Percentiles rank a stretch among this genome's conserved stretches.
Evolutionary conservation across 2,113 vertebrate genomes (phyloP).

Genomic region (Mustelus asterias): DNA sequence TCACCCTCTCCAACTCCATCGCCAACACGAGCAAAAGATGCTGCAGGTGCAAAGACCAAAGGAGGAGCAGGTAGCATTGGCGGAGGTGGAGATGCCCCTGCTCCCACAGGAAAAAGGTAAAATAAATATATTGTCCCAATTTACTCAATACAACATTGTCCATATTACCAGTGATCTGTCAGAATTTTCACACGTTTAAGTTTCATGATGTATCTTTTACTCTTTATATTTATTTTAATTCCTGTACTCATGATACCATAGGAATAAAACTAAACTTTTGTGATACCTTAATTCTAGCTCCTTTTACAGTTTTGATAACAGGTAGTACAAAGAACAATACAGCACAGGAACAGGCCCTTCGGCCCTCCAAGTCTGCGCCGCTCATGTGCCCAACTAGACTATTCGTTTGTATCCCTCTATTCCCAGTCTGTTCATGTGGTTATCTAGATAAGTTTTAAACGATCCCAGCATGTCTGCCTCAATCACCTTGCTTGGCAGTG

Average conservation of each 20-base stretch:
- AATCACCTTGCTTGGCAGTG: too few relatives aligned
- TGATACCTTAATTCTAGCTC: background rate
- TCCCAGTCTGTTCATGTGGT: too few relatives aligned
- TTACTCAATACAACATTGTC: background rate
- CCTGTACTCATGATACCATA: background rate
- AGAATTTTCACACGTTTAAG: background rate
- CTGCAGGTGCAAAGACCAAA: conserved; percentile 63
- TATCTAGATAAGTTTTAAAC: too few relatives aligned
- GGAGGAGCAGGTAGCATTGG: conserved; percentile 54
- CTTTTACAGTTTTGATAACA: background rate
- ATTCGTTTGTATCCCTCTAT: too few relatives aligned
- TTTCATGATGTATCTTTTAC: background rate
- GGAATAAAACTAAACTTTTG: background rate
- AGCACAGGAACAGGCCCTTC: too few relatives aligned
- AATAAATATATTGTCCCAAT: background rate
- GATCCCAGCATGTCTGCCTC: too few relatives aligned
- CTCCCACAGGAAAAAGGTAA: conserved; percentile 70
- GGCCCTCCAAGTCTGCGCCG: too few relatives aligned
- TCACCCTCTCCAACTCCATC: conserved; percentile 79
- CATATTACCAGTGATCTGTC: background rate
- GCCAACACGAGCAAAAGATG: conserved; percentile 69
- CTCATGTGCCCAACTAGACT: too few relatives aligned
- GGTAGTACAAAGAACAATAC: too few relatives aligned
- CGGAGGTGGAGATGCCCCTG: conserved; percentile 39
- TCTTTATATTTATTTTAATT: background rate